phyloP scores from a whole-genome alignment of 1,140 invertebrate genomes.

The Caenorhabditis brenneri region DNA sequence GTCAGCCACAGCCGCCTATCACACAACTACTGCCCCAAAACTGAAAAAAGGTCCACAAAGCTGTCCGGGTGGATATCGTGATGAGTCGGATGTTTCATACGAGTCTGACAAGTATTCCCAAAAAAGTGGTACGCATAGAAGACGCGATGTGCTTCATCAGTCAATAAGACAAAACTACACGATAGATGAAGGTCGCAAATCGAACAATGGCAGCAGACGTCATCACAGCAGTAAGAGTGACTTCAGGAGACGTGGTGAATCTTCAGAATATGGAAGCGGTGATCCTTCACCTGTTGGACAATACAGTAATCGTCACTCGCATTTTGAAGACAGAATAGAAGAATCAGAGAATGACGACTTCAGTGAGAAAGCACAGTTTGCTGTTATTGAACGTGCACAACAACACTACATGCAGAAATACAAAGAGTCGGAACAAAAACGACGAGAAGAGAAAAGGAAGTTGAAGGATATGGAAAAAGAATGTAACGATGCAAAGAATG shows the following conservation, averaged over 20 bases:
- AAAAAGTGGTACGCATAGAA: not conserved
- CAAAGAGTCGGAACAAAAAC: conserved; percentile 24
- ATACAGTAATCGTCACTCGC: conserved; percentile 17
- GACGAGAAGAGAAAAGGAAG: conserved; percentile 9
- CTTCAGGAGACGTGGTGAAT: conserved; percentile 3
- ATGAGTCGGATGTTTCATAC: conserved; percentile 4
- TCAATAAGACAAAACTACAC: conserved; percentile 37
- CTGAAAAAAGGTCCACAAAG: conserved; percentile 31
- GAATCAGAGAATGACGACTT: conserved; percentile 31
- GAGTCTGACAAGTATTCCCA: conserved; percentile 32
- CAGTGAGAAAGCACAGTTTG: conserved; percentile 16
- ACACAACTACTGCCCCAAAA: conserved; percentile 34
- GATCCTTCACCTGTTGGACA: conserved; percentile 23
- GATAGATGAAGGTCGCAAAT: conserved; percentile 7
- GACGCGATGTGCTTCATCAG: conserved; percentile 6
- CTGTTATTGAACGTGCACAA: conserved; percentile 12
- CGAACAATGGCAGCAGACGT: not conserved
- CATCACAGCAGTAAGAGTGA: conserved; percentile 19
- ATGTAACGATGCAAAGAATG: conserved; percentile 14
- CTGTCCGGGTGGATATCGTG: conserved; percentile 43
- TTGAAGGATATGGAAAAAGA: conserved; percentile 30
- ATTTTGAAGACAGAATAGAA: conserved; percentile 23
- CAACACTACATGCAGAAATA: conserved; percentile 38
- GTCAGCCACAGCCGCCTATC: conserved; percentile 27
- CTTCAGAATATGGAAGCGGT: conserved; percentile 36